phyloP scores from a whole-genome alignment of 2,113 vertebrate genomes.

The Butorides virescens region DNA sequence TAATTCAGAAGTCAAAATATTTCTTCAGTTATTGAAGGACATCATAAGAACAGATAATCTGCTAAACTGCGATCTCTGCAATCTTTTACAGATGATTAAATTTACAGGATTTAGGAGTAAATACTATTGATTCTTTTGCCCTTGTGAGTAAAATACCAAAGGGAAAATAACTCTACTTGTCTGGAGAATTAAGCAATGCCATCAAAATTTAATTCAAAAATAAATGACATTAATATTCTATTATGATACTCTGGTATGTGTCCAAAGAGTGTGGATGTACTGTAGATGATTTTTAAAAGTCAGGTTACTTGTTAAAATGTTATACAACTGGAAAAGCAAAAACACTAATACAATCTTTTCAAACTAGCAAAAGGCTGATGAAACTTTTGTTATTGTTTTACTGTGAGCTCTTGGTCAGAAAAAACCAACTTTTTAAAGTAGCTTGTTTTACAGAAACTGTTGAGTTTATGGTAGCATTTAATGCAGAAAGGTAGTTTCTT shows the following conservation, averaged over 20 bases:
- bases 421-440: not conserved
- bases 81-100: not conserved
- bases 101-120: not conserved
- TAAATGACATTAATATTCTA: not conserved
- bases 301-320: not conserved
- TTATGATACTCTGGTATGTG: not conserved
- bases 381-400: not conserved
- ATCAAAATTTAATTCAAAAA: not conserved
- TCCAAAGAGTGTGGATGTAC: not conserved
- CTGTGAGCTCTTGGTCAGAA: not conserved
- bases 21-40: not conserved
- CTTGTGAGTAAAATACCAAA: not conserved
- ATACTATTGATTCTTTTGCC: not conserved
- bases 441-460: not conserved
- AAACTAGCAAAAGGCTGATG: not conserved
- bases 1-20: not conserved
- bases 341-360: not conserved
- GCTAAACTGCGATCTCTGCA: not conserved
- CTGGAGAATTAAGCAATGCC: not conserved
- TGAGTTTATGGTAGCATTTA: not conserved
- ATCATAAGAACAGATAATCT: not conserved
- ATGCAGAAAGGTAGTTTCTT: not conserved
- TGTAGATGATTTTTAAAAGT: not conserved
- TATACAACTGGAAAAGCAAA: not conserved
- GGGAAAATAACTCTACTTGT: not conserved